A percentile compares a stretch with the other conserved stretches of the same genome.
These are phyloP conservation scores for Bicyclus anynana DNA, from an alignment of 1,140 invertebrate species.

Conservation along the genomic window DNA sequence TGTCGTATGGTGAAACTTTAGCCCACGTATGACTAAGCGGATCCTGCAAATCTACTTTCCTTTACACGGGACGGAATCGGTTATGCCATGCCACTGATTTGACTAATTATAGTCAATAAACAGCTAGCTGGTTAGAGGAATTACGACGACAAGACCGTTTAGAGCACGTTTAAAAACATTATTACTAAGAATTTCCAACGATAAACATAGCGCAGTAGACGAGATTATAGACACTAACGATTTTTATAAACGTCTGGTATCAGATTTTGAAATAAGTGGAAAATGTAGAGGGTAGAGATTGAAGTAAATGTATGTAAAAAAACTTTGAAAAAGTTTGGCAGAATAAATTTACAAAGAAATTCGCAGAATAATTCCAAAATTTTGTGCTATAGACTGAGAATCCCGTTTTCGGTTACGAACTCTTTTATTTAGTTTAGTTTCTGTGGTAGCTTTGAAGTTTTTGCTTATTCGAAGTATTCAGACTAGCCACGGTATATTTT, in stretches of 20 bases:
- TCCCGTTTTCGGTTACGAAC: too few relatives aligned
- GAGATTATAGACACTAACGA: background rate
- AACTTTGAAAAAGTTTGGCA: too few relatives aligned
- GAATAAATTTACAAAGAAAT: too few relatives aligned
- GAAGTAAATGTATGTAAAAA: too few relatives aligned
- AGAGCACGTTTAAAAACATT: background rate
- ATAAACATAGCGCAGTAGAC: background rate
- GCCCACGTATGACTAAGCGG: slow-evolving; percentile 14
- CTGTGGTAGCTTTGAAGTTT: too few relatives aligned
- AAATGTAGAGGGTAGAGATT: background rate
- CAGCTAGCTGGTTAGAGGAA: background rate
- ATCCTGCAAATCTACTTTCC: slow-evolving; percentile 23
- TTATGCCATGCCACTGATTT: slow-evolving; percentile 15
- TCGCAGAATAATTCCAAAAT: too few relatives aligned
- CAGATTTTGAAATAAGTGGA: background rate
- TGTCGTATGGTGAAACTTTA: slow-evolving; percentile 22
- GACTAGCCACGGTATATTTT: too few relatives aligned
- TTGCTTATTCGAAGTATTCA: too few relatives aligned
- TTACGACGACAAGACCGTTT: background rate
- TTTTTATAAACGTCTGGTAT: slow-evolving; percentile 1
- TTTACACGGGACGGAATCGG: slow-evolving; percentile 9
- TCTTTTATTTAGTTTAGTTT: too few relatives aligned
- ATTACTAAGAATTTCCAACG: background rate
- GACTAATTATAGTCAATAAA: slow-evolving; percentile 16
- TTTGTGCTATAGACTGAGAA: too few relatives aligned